phyloP scores from a whole-genome alignment of 2,888 invertebrate species.

The Dryobotodes eremita region DNA sequence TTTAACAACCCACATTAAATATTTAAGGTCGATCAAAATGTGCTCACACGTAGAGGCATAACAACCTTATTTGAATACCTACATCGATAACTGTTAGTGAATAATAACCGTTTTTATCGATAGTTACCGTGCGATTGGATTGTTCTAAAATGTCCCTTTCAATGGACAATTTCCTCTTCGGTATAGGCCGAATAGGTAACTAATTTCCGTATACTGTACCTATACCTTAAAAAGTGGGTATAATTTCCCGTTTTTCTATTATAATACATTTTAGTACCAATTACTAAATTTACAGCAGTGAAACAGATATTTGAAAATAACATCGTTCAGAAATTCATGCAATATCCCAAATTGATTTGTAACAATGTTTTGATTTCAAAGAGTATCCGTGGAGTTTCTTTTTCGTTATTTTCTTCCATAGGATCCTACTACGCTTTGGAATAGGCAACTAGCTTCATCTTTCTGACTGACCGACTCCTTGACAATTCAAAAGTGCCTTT shows the following conservation, averaged over 20 bases:
- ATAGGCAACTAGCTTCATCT: too few relatives aligned
- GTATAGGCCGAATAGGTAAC: too few relatives aligned
- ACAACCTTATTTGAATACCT: conserved; percentile 21
- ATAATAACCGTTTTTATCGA: conserved; percentile 10
- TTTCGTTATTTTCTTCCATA: too few relatives aligned
- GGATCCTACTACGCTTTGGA: too few relatives aligned
- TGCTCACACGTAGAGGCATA: conserved; percentile 15
- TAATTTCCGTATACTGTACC: neutral
- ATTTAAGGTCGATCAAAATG: neutral
- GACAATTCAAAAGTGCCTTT: too few relatives aligned
- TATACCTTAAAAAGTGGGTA: neutral
- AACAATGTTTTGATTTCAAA: too few relatives aligned
- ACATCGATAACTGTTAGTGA: conserved; percentile 12
- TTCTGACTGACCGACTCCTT: too few relatives aligned
- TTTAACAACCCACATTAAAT: neutral
- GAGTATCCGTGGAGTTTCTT: too few relatives aligned
- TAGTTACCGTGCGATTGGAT: neutral
- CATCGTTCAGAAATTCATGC: too few relatives aligned
- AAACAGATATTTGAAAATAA: neutral
- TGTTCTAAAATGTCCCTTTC: neutral
- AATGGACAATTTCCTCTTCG: neutral
- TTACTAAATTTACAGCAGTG: neutral
- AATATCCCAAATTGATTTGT: too few relatives aligned
- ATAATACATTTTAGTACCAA: neutral
- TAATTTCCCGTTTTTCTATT: neutral